Evolutionary conservation across 2,113 vertebrate species (phyloP), one percentile per base, ranked within the genome.

Genomic region (Vulpes vulpes): DNA sequence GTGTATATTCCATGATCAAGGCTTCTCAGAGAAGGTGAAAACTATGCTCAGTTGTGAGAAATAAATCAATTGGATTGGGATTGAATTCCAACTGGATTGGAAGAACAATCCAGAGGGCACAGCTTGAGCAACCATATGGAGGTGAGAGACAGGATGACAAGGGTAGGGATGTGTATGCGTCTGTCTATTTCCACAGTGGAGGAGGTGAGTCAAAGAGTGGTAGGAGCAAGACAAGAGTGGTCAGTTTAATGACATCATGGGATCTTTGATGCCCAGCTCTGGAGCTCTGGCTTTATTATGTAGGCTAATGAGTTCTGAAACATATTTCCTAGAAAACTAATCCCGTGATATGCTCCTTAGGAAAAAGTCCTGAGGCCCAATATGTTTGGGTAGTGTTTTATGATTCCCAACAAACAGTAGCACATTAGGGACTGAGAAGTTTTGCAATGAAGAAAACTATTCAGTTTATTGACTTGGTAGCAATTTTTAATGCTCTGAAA

Each of bases 151-250:
- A 20, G 10, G 73, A 55, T 32, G 73, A 27, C 8, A 11, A n/a
- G 59, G 14, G 23, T 1, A 12, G 17, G 17, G 51, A 10, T 15
- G 35, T 8, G 1, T 14, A 0, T 0, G 14, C 19, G 25, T 43
- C 62, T 51, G 60, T 49, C 51, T 53, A 1, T 64, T 43, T 43
- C 57, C 38, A 23, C 38, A 55, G 83, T 1, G 0, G 5, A 16
- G 25, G 60, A 20, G 74, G 59, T 2, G 16, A 74, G n/a, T 49
- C 16, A 6, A 59, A 27, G 25, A 3, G 7, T 5, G 20, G 6
- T 1, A 5, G 38, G 51, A 55, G 16, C 17, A 19, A 80, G 59
- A n/a, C 16, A 14, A 62, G 57, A n/a, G 16, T 2, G 25, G 35
- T 57, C 85, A 12, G 6, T 35, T 57, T 0, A 3, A 73, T 11